Base-by-base conservation (phyloP, 1,140 invertebrate species). In the Cotesia chilonis region DNA sequence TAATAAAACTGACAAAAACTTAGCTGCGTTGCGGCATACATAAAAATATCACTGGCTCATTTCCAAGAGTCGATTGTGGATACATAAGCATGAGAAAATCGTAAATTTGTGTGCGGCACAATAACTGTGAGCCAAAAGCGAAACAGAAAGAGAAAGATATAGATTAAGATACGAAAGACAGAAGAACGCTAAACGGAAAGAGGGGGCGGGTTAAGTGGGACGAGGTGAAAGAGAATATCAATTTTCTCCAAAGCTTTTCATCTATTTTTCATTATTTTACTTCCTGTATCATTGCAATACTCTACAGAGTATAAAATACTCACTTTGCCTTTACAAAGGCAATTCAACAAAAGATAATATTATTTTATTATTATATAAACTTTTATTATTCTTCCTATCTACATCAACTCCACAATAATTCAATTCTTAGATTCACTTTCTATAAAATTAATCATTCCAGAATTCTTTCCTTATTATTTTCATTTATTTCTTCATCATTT, bases 41-140 rank as follows among this genome's bases (percentile, higher is more conserved):
- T 77, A 80, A 80, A 80, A 81, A 81, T 80, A 80, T 59, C 75
- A 73, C 61, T 81, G 80, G 80, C 79, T 41, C 3, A 51, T 60
- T 36, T 80, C 80, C 80, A 81, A 74, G 28, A 54, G 64, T 55
- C 72, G 74, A 75, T 79, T 70, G 68, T 72, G 41, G 70, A 68
- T 72, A 73, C 68, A 66, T 79, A 81, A 81, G 80, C 78, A 78
- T 64, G 51, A 67, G 55, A 61, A 77, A 76, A 72, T 64, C 37
- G 68, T 70, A 55, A 47, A 20, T 65, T 17, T 74, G 37, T 64
- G 6, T 71, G 14, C 52, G 37, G 17, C 69, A 51, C 61, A 20
- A 61, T 28, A 68, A 54, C 51, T 47, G 47, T 36, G 12, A 10
- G 63, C 63, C 63, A 65, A 17, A 65, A 51, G 38, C 10, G 2